These are phyloP conservation scores for Camptogramma bilineatum DNA, from an alignment of 2,888 invertebrate species.

Conservation along the genomic window DNA sequence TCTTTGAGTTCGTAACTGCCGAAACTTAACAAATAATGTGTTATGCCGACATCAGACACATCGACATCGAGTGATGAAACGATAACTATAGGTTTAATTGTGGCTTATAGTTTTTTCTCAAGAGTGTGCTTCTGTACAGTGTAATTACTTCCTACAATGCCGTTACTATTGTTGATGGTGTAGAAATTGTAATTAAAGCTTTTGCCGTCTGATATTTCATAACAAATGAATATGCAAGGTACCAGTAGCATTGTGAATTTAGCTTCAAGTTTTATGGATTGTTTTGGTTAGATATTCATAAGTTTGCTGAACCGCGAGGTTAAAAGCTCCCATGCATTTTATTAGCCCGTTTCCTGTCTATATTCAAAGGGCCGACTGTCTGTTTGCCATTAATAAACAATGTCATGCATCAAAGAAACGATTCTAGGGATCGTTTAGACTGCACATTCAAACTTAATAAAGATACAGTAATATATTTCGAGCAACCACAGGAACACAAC, in stretches of 20 bases:
- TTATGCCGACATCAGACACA: conserved; percentile 58
- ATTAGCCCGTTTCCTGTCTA: conserved; percentile 63
- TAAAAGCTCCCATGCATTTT: conserved; percentile 56
- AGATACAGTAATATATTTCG: conserved; percentile 35
- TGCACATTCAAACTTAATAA: conserved; percentile 42
- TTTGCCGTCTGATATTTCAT: conserved; percentile 29
- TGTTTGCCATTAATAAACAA: conserved; percentile 70
- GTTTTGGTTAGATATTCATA: conserved; percentile 38
- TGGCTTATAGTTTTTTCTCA: conserved; percentile 56
- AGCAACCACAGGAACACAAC: conserved; percentile 44
- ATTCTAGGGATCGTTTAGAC: conserved; percentile 61
- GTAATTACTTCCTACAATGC: conserved; percentile 59
- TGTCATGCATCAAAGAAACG: conserved; percentile 67
- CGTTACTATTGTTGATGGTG: conserved; percentile 48
- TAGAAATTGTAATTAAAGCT: conserved; percentile 42
- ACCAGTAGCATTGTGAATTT: conserved; percentile 30
- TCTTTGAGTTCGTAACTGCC: conserved; percentile 42
- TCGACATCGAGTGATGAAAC: conserved; percentile 59
- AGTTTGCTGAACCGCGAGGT: conserved; percentile 48
- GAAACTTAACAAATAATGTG: conserved; percentile 52
- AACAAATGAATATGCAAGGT: conserved; percentile 27
- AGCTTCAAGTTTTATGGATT: conserved; percentile 22
- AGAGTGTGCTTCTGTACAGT: conserved; percentile 54
- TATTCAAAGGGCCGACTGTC: conserved; percentile 57
- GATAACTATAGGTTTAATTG: conserved; percentile 55